Evolutionary conservation across 2,113 vertebrate species (phyloP), one percentile per base, ranked within the genome.

Genomic region (Syngnathus typhle): DNA sequence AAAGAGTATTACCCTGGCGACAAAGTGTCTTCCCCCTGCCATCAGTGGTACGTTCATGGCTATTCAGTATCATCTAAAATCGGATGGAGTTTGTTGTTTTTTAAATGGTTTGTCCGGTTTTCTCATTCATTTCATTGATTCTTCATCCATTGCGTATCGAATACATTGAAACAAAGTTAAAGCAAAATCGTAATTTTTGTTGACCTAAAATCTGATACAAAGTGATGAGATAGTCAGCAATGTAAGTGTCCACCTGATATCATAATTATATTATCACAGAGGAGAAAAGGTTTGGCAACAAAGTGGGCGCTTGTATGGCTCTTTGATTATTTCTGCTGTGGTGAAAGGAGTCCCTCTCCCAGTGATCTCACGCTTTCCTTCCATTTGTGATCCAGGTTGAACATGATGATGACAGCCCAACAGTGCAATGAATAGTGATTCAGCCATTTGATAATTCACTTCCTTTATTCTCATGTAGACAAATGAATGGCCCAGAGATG

Each of bases 1-100:
- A 98, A 95, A 79, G 95, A 99, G 65, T 98, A 95, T 75, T 98
- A 93, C 80, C 95, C 96, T 0, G 96, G 96, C 1, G 96, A 99
- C 80, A 87, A 87, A 83, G 95, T 98, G 0, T 89, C 83, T 60
- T 95, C 95, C 65, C 90, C 96, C 23, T 99, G 96, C 79, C 91
- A 98, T 73, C 92, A 91, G 64, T 98, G 97, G 97, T 99, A 88
- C 88, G 18, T 52, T 67, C 55, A 8, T 44, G 12, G 2, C 19
- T 9, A 58, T 1, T 0, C 1, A 10, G 27, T 13, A 10, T 64
- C 41, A 27, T 27, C 6, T 27, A 16, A 36, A 60, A 8, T 38
- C 8, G 21, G 21, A 60, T 60, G 13, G 21, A 46, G 18, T 1
- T 52, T 3, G 27, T 23, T n/a, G 6, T 9, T 58, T 49, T 59